Conservation (phyloP, 2,797 vertebrate genomes). For the Hoplostethus mediterraneus region DNA sequence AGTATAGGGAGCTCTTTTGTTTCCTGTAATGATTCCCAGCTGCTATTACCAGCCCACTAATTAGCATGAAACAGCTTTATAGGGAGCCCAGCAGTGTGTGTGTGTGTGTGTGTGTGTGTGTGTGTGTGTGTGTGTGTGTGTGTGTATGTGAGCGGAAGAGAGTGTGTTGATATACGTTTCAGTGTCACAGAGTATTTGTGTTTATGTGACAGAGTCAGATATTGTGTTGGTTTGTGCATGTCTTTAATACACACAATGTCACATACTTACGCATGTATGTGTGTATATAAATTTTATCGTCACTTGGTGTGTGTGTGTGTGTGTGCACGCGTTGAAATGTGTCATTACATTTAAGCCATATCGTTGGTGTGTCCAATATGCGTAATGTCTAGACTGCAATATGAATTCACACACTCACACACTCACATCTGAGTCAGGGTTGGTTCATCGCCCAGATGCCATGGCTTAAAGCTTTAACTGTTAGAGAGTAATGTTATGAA, state of each 20-base stretch:
- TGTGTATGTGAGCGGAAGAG: neutral
- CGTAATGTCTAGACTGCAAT: conserved; percentile 2
- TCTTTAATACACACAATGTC: neutral
- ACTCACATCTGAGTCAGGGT: conserved; percentile 21
- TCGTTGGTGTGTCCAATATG: conserved; percentile 2
- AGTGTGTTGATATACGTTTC: neutral
- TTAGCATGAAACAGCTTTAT: neutral
- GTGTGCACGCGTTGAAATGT: neutral
- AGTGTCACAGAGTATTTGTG: neutral
- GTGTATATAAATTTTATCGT: neutral
- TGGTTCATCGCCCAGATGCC: conserved; percentile 33
- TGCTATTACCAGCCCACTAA: conserved; percentile 2
- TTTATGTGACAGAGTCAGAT: neutral
- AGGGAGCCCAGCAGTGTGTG: neutral
- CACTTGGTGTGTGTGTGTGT: neutral
- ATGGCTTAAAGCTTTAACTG: conserved; percentile 3
- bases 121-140: conserved; percentile 3
- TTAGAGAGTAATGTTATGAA: conserved; percentile 22
- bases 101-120: conserved; percentile 8
- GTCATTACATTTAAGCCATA: conserved; percentile 25
- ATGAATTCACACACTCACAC: conserved; percentile 3
- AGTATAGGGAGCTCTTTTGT: neutral
- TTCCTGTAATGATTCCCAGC: conserved; percentile 20
- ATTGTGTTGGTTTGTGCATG: neutral
- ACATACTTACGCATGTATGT: neutral